Evolutionary conservation across 2,113 vertebrate species (phyloP).

Genomic region (Cynocephalus volans): DNA sequence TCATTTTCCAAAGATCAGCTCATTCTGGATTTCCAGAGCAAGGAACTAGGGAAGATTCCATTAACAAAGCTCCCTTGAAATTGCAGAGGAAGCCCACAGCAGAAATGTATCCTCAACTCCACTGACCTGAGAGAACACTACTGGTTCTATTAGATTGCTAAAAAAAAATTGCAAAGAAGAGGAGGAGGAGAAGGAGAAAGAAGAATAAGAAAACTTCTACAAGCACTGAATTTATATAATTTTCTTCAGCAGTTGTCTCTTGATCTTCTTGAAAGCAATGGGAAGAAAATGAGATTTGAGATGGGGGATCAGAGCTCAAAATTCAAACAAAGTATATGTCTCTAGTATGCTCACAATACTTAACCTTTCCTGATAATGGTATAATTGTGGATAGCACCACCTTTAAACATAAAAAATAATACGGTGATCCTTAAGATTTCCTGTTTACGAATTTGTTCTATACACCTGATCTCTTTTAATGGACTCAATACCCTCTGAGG

Average conservation of each 20-base stretch:
- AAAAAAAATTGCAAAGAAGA: constrained; percentile 6
- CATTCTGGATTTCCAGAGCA: constrained; percentile 27
- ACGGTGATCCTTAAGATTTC: constrained; percentile 4
- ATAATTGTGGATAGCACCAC: background rate
- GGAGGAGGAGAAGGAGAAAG: background rate
- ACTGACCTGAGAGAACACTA: background rate
- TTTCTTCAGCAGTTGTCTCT: background rate
- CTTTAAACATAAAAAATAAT: constrained; percentile 2
- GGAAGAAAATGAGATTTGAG: constrained; percentile 32
- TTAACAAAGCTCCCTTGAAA: constrained; percentile 37
- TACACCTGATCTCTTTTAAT: background rate
- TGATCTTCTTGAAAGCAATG: constrained; percentile 37
- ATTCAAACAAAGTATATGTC: constrained; percentile 19
- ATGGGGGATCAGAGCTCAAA: background rate
- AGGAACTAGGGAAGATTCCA: background rate
- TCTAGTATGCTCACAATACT: background rate
- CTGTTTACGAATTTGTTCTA: constrained; percentile 15
- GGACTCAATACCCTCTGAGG: background rate
- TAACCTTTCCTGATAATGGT: background rate
- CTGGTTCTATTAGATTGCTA: background rate
- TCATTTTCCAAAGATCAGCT: constrained; percentile 37
- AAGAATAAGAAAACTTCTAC: background rate
- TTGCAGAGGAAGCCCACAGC: background rate
- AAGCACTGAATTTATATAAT: constrained; percentile 12
- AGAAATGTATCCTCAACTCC: background rate